phyloP scores from a whole-genome alignment of 2,113 vertebrate genomes.

The Ptilorrhoa leucosticta region DNA sequence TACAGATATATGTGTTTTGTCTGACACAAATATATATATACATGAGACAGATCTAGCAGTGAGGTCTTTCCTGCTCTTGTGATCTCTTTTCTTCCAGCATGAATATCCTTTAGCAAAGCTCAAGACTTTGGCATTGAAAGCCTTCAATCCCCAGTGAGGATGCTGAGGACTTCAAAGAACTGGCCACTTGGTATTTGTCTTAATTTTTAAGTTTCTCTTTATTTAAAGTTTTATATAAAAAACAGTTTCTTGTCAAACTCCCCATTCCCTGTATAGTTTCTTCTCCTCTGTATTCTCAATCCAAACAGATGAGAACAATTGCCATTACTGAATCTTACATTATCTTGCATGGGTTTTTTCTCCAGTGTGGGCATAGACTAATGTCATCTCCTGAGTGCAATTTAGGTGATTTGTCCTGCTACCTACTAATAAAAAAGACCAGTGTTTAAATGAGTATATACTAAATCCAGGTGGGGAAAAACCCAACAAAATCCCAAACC shows the following conservation, averaged over 20 bases:
- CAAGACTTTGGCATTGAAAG: neutral
- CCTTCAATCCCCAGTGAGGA: neutral
- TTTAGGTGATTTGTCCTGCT: neutral
- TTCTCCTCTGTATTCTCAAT: neutral
- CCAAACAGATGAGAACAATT: neutral
- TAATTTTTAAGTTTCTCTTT: neutral
- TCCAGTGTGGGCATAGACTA: neutral
- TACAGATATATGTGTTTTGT: neutral
- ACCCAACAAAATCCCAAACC: neutral
- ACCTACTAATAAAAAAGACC: neutral
- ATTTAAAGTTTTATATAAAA: neutral
- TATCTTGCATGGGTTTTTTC: neutral
- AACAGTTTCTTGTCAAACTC: neutral
- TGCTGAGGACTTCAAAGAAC: neutral
- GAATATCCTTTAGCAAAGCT: neutral
- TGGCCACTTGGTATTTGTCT: neutral
- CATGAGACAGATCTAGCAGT: neutral
- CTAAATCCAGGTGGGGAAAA: neutral
- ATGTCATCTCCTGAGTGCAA: neutral
- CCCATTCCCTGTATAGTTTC: neutral
- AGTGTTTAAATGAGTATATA: neutral
- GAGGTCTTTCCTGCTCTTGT: neutral
- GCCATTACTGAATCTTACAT: neutral
- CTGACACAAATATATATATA: neutral
- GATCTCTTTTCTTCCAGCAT: neutral